These are phyloP conservation scores for Hyphantria cunea DNA, from an alignment of 1,140 invertebrate species.

Conservation along the genomic window DNA sequence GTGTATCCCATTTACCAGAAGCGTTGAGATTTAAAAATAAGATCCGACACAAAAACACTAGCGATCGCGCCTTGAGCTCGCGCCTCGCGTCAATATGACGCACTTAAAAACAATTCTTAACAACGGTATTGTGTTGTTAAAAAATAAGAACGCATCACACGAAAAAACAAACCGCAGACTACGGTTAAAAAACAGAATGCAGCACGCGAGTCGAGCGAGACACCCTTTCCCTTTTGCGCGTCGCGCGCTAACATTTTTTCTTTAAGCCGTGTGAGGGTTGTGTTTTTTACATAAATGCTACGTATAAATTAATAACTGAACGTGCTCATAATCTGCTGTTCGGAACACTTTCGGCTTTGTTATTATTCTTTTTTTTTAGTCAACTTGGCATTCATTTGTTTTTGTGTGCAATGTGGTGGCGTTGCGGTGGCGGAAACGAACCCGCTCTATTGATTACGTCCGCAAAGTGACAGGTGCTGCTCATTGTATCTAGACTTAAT, in stretches of 20 bases:
- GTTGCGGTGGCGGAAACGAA: constrained; percentile 61
- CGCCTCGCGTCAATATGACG: constrained; percentile 70
- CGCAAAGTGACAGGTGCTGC: constrained; percentile 64
- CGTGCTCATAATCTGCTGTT: constrained; percentile 77
- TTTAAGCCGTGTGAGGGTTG: constrained; percentile 71
- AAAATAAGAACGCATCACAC: constrained; percentile 72
- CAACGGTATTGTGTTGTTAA: constrained; percentile 77
- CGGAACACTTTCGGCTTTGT: constrained; percentile 79
- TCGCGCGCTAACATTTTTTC: constrained; percentile 75
- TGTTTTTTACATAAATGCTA: constrained; percentile 72
- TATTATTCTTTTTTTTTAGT: constrained; percentile 58
- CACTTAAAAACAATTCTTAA: constrained; percentile 75
- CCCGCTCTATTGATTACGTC: constrained; percentile 66
- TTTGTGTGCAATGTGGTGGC: constrained; percentile 49
- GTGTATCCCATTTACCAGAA: constrained; percentile 55
- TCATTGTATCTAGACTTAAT: constrained; percentile 25
- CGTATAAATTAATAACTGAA: constrained; percentile 82
- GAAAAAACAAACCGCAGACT: constrained; percentile 77
- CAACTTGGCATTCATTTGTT: constrained; percentile 69
- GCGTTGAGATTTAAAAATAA: constrained; percentile 66
- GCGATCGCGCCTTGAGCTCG: constrained; percentile 56
- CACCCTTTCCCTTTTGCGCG: constrained; percentile 80
- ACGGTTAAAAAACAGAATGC: constrained; percentile 76
- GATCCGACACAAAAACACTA: constrained; percentile 55
- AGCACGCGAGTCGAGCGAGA: constrained; percentile 73